A percentile compares a stretch with the other conserved stretches of the same genome.
Evolutionary conservation across 2,113 vertebrate genomes (phyloP).

Genomic region (Ameiurus melas): DNA sequence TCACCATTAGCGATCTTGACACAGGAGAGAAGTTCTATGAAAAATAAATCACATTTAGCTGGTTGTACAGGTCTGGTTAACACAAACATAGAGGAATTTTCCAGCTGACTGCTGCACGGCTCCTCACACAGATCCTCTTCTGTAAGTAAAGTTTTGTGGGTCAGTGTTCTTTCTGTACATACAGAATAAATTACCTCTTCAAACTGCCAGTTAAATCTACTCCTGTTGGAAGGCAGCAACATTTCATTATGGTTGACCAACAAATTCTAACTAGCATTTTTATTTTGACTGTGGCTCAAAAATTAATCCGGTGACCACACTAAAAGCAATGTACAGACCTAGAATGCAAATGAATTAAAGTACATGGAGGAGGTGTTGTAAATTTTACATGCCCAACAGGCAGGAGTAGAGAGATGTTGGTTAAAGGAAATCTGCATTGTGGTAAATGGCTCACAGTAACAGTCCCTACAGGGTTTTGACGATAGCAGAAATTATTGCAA

Average conservation of each 20-base stretch:
- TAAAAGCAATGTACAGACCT: neutral
- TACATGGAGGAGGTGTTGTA: neutral
- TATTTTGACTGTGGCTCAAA: conserved; percentile 11
- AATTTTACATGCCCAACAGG: neutral
- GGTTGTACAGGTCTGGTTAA: conserved; percentile 5
- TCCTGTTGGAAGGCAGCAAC: neutral
- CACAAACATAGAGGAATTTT: conserved; percentile 29
- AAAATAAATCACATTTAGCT: conserved; percentile 1
- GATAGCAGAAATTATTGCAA: too few relatives aligned
- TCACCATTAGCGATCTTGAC: neutral
- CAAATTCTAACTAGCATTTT: neutral
- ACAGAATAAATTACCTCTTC: neutral
- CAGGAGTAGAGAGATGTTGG: neutral
- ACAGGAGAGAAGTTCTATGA: neutral
- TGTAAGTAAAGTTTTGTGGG: conserved; percentile 6
- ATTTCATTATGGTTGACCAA: neutral
- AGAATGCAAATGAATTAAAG: neutral
- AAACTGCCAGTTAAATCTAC: neutral
- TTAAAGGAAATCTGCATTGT: neutral
- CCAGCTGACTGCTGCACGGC: conserved; percentile 21
- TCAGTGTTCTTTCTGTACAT: neutral
- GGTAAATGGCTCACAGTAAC: neutral
- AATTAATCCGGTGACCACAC: conserved; percentile 42
- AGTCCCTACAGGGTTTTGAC: too few relatives aligned
- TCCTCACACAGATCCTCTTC: conserved; percentile 30